These are phyloP conservation scores for Drosophila funebris DNA, from an alignment of 1,140 invertebrate species.

Conservation along the genomic window DNA sequence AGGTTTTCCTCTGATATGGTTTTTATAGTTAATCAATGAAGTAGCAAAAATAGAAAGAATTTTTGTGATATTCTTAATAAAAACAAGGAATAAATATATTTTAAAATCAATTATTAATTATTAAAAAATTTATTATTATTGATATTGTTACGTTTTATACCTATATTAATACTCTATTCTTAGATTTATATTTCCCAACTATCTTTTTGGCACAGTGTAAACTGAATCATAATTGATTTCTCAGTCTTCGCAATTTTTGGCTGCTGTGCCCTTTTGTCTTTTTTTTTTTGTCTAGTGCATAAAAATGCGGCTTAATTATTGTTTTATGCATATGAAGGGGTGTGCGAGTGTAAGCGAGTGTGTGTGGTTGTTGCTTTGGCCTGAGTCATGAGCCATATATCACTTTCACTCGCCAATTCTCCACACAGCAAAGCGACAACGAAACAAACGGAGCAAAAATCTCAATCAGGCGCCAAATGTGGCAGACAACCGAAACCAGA, in stretches of 20 bases:
- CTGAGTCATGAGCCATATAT: constrained; percentile 78
- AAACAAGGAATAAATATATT: background rate
- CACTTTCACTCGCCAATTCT: constrained; percentile 73
- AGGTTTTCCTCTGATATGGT: too few relatives aligned
- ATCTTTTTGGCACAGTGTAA: constrained; percentile 1
- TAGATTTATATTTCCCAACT: background rate
- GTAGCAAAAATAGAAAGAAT: background rate
- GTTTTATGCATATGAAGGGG: constrained; percentile 77
- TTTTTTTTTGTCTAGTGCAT: constrained; percentile 63
- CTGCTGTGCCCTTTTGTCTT: constrained; percentile 72
- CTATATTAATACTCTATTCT: too few relatives aligned
- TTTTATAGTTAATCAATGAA: background rate
- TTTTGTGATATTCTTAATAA: background rate
- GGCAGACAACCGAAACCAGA: constrained; percentile 42
- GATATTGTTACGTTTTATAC: background rate
- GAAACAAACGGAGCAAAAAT: constrained; percentile 54
- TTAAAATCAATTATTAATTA: background rate
- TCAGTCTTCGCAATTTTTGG: constrained; percentile 38
- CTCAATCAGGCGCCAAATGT: constrained; percentile 58
- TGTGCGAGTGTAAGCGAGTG: constrained; percentile 22
- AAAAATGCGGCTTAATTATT: constrained; percentile 75
- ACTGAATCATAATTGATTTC: constrained; percentile 66
- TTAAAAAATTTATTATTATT: background rate
- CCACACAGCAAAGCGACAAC: constrained; percentile 34
- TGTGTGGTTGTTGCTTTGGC: constrained; percentile 31